These are phyloP conservation scores for Geothlypis trichas DNA, from an alignment of 2,113 vertebrate species.

Conservation along the genomic window DNA sequence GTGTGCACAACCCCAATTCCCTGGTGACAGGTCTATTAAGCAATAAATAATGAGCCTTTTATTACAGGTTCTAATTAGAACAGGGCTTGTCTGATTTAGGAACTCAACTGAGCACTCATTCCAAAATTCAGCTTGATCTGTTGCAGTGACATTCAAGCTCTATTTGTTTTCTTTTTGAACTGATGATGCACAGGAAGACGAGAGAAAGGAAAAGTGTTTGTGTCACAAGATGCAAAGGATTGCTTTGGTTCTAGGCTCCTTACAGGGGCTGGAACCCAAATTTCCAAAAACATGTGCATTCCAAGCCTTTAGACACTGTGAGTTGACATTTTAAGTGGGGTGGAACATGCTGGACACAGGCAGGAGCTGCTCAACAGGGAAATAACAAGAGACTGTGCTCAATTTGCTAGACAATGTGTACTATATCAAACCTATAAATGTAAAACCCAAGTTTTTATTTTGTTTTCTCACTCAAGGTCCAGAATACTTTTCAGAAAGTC, in stretches of 20 bases:
- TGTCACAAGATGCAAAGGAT: neutral
- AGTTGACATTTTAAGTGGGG: neutral
- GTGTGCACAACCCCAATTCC: neutral
- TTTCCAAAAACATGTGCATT: neutral
- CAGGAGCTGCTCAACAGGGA: neutral
- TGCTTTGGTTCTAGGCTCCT: neutral
- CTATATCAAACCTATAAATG: neutral
- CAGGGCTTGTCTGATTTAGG: neutral
- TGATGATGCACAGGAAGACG: neutral
- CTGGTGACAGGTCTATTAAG: neutral
- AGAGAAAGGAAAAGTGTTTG: neutral
- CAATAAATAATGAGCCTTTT: slow-evolving; percentile 9
- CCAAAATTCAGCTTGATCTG: neutral
- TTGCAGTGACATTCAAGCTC: neutral
- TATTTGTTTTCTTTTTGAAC: neutral
- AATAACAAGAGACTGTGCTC: neutral
- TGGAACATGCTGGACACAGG: neutral
- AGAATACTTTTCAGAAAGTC: neutral
- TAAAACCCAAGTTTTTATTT: neutral
- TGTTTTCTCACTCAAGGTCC: neutral
- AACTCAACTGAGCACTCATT: neutral
- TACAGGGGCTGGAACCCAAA: neutral
- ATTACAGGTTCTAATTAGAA: neutral
- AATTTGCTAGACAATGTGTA: neutral
- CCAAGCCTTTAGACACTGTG: neutral